Evolutionary conservation across 2,888 invertebrate species (phyloP).

Genomic region (Gastracanthus pulcherrimus): DNA sequence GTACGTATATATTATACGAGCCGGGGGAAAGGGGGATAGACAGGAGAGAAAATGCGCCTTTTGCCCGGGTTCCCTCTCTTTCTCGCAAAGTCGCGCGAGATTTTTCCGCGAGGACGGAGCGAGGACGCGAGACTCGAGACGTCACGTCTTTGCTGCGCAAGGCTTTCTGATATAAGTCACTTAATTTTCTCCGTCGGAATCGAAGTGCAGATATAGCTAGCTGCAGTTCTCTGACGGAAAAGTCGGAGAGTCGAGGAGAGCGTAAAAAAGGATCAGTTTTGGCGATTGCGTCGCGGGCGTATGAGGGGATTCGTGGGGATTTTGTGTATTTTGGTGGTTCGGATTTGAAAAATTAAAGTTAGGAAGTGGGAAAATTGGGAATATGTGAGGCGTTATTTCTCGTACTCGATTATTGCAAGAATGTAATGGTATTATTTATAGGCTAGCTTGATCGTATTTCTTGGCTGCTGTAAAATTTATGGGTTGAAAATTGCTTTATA

Average conservation of each 20-base stretch:
- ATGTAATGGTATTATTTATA: too few relatives aligned
- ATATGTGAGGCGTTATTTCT: too few relatives aligned
- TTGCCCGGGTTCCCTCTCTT: background rate
- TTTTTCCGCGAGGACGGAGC: background rate
- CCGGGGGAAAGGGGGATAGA: background rate
- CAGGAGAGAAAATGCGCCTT: background rate
- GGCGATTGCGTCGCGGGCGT: too few relatives aligned
- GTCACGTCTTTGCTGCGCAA: background rate
- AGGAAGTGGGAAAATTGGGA: too few relatives aligned
- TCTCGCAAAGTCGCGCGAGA: constrained; percentile 3
- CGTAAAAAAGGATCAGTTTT: constrained; percentile 9
- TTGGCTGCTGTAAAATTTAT: too few relatives aligned
- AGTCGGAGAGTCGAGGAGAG: background rate
- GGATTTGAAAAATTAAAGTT: too few relatives aligned
- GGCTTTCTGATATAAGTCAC: constrained; percentile 19
- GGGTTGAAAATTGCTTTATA: too few relatives aligned
- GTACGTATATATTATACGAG: too few relatives aligned
- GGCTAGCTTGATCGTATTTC: too few relatives aligned
- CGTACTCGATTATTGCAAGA: too few relatives aligned
- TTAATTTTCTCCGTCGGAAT: constrained; percentile 24
- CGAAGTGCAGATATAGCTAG: background rate
- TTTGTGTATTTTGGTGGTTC: constrained; percentile 5
- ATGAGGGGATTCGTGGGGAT: background rate
- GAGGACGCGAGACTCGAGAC: background rate
- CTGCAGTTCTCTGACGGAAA: background rate